Conservation (phyloP, 37 sponge, comb jelly and placozoan species). For the Eunapius fragilis region DNA sequence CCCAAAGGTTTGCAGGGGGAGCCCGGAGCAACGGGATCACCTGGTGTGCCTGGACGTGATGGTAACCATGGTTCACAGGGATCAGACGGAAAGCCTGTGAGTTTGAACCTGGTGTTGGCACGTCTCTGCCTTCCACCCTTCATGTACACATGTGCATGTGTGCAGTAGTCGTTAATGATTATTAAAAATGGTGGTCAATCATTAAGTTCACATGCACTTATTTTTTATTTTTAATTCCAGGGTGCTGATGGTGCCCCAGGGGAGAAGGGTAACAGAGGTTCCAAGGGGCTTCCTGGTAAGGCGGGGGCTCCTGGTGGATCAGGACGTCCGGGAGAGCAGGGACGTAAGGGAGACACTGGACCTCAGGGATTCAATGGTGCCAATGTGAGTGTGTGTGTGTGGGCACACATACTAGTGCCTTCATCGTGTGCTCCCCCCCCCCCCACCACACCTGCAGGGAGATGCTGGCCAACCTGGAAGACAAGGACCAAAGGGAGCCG, state of each 20-base stretch:
- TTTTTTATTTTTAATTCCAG: conserved; percentile 1
- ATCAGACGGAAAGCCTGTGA: conserved; percentile 61
- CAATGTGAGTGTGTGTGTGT: not conserved
- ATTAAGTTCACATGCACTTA: not conserved
- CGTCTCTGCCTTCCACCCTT: too few species aligned
- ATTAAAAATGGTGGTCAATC: too few species aligned
- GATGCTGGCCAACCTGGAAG: conserved; percentile 51
- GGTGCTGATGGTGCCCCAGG: conserved; percentile 54
- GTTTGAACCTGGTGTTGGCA: not conserved
- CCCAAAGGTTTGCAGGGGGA: conserved; percentile 40
- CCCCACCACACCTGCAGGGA: not conserved
- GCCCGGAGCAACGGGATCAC: conserved; percentile 28
- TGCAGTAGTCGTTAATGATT: too few species aligned
- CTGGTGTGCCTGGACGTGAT: conserved; percentile 21
- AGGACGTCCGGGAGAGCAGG: conserved; percentile 53
- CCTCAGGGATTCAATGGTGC: conserved; percentile 46
- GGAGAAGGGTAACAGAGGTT: conserved; percentile 25
- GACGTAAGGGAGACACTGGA: conserved; percentile 50
- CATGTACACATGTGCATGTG: not conserved
- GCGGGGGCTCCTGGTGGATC: conserved; percentile 43
- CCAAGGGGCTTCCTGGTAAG: conserved; percentile 42
- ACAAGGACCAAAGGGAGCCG: conserved; percentile 46
- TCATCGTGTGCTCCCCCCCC: not conserved
- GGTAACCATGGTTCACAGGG: conserved; percentile 53
- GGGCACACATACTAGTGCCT: not conserved